Percentiles rank a stretch among this genome's conserved stretches.
These are phyloP conservation scores for Vombatus ursinus DNA, from an alignment of 2,113 vertebrate genomes.

Conservation along the genomic window DNA sequence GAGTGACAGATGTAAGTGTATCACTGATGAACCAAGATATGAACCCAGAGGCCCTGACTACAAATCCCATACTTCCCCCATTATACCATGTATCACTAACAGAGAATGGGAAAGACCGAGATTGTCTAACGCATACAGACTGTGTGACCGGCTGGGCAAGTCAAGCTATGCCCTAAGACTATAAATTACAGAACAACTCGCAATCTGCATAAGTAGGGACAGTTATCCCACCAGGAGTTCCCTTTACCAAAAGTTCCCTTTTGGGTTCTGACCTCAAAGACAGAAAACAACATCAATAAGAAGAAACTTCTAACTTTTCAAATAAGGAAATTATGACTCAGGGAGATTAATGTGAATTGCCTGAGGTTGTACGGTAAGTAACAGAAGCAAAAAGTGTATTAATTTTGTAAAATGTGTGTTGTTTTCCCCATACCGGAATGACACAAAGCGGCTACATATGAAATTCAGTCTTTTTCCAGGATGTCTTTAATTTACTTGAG, in stretches of 20 bases:
- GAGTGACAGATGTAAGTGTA: neutral
- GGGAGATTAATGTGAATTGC: neutral
- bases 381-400: slow-evolving; percentile 7
- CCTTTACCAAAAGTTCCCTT: neutral
- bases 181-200: neutral
- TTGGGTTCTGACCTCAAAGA: neutral
- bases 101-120: neutral
- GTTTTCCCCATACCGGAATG: slow-evolving; percentile 72
- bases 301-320: neutral
- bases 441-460: slow-evolving; percentile 75
- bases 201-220: neutral
- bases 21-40: neutral
- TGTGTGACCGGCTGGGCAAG: neutral
- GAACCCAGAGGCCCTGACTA: neutral
- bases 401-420: slow-evolving; percentile 70
- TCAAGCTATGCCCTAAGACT: neutral
- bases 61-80: neutral
- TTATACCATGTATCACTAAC: too few relatives aligned
- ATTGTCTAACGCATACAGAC: neutral
- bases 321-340: neutral
- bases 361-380: neutral
- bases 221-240: neutral
- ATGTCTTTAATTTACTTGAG: slow-evolving; percentile 80
- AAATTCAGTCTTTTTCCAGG: slow-evolving; percentile 79
- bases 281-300: neutral